Evolutionary conservation across 2,888 invertebrate species (phyloP), one percentile per base, ranked within the genome.

Genomic region (Pristionchus arcanus): DNA sequence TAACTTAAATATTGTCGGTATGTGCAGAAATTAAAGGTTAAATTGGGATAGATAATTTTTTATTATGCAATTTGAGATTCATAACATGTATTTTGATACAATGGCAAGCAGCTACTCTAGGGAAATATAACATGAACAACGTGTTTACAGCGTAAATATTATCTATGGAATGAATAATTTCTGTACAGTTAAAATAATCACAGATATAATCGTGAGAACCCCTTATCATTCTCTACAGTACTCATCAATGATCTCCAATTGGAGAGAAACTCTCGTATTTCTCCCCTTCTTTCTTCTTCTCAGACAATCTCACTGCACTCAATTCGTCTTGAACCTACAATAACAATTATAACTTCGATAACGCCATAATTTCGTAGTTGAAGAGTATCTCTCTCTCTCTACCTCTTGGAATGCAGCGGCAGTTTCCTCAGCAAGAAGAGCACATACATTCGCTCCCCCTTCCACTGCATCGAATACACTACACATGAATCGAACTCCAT

Each of bases 331-430:
- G 84, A 59, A 59, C 84, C 84, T 85, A 25, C 21, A 63, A n/a
- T 3, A n/a, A 49, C 42, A 49, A 49, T 49, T 49, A 49, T 49
- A n/a, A n/a, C n/a, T n/a, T n/a, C n/a, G n/a, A n/a, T n/a, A n/a
- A n/a, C n/a, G n/a, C n/a, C n/a, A n/a, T 49, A 13, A 49, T 9
- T 49, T 49, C 42, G 11, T 49, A 7, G 42, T 49, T 49, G 42
- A 49, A 11, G 42, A 49, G 42, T n/a, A n/a, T 49, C 42, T 49
- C 9, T 49, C 13, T 9, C 9, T 49, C 13, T 3, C 2, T 5
- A 89, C 89, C 83, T 89, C 81, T 63, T 89, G 81, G 66, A 83
- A 89, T 19, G 89, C 89, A 28, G n/a, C 21, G 9, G 81, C 37
- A 83, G 89, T 89, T 28, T 83, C 34, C 16, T 89, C 63, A 28